A percentile compares a stretch with the other conserved stretches of the same genome.
phyloP scores from a whole-genome alignment of 2,797 vertebrate species.

The Enteromius viviparus region DNA sequence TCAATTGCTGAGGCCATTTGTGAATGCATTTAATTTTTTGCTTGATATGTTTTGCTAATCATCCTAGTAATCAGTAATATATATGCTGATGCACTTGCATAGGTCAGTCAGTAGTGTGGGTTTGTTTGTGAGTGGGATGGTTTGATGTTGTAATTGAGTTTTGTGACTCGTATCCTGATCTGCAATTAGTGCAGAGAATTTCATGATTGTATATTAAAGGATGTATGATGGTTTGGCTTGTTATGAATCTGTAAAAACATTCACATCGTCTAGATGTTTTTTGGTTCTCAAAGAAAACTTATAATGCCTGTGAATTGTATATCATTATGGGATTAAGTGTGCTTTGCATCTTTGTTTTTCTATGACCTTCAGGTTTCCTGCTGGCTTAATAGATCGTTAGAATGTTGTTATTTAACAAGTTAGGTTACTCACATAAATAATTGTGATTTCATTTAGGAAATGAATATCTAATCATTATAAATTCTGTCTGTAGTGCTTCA shows the following conservation, averaged over 20 bases:
- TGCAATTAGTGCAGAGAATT: background rate
- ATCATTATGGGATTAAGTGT: background rate
- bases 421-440: background rate
- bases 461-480: background rate
- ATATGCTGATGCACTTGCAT: background rate
- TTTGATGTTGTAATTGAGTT: conserved; percentile 16
- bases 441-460: background rate
- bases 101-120: conserved; percentile 1
- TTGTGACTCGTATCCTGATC: background rate
- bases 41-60: background rate
- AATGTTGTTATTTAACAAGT: background rate
- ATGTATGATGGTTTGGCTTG: background rate
- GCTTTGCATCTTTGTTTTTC: background rate
- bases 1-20: background rate
- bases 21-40: background rate
- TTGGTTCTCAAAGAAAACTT: background rate
- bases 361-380: background rate
- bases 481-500: background rate
- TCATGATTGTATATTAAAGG: background rate
- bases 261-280: background rate
- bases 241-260: background rate
- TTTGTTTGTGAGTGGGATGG: background rate
- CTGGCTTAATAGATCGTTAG: background rate
- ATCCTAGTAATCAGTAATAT: background rate
- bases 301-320: background rate